These are phyloP conservation scores for Monopis laevigella DNA, from an alignment of 2,888 invertebrate species.

Conservation along the genomic window DNA sequence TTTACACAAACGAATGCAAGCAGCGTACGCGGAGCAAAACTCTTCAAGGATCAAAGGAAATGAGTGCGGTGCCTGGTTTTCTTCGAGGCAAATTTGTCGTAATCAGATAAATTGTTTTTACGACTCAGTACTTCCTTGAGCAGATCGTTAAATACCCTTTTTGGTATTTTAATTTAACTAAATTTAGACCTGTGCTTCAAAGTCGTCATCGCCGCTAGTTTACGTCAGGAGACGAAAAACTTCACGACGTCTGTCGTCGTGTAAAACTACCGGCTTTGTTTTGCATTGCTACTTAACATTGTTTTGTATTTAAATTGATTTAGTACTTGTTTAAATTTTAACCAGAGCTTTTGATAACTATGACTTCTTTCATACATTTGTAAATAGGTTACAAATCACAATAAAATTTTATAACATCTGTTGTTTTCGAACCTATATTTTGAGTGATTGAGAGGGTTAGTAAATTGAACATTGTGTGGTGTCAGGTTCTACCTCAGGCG, in stretches of 20 bases:
- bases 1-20: slow-evolving; percentile 2
- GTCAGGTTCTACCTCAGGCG: slow-evolving; percentile 47
- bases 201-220: not conserved
- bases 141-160: slow-evolving; percentile 29
- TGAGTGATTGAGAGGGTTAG: too few relatives aligned
- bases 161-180: slow-evolving; percentile 26
- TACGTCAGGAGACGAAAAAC: slow-evolving; percentile 16
- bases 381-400: not conserved
- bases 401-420: slow-evolving; percentile 11
- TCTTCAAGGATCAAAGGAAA: slow-evolving; percentile 45
- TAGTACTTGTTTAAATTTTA: too few relatives aligned
- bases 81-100: slow-evolving; percentile 42
- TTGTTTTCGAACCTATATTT: slow-evolving; percentile 12
- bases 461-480: too few relatives aligned
- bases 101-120: slow-evolving; percentile 46
- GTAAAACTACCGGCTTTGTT: not conserved
- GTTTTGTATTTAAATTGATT: too few relatives aligned
- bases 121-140: slow-evolving; percentile 39
- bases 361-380: slow-evolving; percentile 9
- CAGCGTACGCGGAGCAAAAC: not conserved
- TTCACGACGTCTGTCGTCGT: not conserved
- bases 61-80: slow-evolving; percentile 38
- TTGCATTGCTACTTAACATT: too few relatives aligned
- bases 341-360: not conserved
- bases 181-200: slow-evolving; percentile 20